Conservation (phyloP, 1,140 invertebrate species). For the Sarcophaga peregrina region DNA sequence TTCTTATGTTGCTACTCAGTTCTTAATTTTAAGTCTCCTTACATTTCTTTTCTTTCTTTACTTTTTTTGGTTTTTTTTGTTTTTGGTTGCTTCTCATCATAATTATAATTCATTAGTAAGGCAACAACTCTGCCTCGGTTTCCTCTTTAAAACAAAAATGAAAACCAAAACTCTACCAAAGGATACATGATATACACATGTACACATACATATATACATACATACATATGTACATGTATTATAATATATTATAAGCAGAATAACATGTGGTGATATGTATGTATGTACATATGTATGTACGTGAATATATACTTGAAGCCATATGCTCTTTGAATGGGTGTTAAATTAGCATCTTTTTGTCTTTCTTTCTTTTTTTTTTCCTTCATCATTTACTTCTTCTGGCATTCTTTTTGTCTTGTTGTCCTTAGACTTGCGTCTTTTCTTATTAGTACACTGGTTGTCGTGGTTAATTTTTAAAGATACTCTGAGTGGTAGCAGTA, state of each 20-base stretch:
- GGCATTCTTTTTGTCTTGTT: background rate
- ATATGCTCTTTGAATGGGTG: slow-evolving; percentile 33
- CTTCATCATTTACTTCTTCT: background rate
- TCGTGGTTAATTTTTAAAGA: slow-evolving; percentile 36
- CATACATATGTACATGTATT: background rate
- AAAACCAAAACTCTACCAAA: background rate
- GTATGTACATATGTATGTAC: background rate
- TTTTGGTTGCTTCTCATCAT: slow-evolving; percentile 10
- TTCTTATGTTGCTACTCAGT: background rate
- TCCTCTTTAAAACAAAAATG: background rate
- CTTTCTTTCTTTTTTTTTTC: slow-evolving; percentile 6
- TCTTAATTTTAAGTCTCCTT: no score
- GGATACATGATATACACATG: background rate
- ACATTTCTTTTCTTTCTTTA: background rate
- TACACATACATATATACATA: background rate
- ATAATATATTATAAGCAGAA: no score
- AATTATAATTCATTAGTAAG: slow-evolving; percentile 41
- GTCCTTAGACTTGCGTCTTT: background rate
- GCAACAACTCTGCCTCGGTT: background rate
- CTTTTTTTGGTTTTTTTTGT: background rate
- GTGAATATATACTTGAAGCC: background rate
- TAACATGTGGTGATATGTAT: background rate
- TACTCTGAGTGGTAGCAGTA: background rate
- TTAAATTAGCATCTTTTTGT: slow-evolving; percentile 38
- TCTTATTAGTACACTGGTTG: slow-evolving; percentile 37